These are phyloP conservation scores for Actinia equina DNA, from an alignment of 64 coral and sea anemone genomes.

Conservation along the genomic window DNA sequence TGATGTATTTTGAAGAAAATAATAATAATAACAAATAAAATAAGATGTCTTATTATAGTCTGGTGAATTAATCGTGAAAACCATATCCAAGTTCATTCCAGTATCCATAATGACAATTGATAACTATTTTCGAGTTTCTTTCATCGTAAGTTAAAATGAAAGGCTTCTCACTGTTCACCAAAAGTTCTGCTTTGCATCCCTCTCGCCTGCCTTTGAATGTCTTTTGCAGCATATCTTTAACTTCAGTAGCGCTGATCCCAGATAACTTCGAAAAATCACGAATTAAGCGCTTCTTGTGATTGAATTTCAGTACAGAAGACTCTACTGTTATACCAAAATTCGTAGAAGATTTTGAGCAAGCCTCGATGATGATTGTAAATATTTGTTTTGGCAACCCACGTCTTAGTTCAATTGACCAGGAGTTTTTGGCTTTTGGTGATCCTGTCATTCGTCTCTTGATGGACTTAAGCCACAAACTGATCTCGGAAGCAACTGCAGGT, in stretches of 20 bases:
- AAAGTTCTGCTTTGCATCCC: constrained; percentile 22
- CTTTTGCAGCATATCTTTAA: background rate
- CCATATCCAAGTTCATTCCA: background rate
- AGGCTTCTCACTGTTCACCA: constrained; percentile 8
- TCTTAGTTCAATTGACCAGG: constrained; percentile 6
- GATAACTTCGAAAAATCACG: constrained; percentile 32
- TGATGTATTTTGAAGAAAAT: no score
- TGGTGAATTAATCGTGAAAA: background rate
- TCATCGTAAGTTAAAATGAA: constrained; percentile 5
- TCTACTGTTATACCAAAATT: constrained; percentile 17
- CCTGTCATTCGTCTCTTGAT: background rate
- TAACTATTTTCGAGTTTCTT: background rate
- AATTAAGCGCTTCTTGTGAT: background rate
- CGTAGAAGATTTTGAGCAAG: background rate
- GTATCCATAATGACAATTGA: constrained; percentile 22
- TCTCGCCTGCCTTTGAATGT: constrained; percentile 11
- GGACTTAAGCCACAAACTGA: background rate
- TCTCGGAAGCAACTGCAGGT: constrained; percentile 1
- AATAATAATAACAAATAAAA: background rate
- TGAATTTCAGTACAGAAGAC: background rate
- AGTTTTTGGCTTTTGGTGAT: background rate
- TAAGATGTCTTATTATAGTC: background rate
- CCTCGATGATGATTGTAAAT: background rate
- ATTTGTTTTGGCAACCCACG: constrained; percentile 10
- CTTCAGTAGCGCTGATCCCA: constrained; percentile 18